A percentile compares a stretch with the other conserved stretches of the same genome.
These are phyloP conservation scores for Nylanderia fulva DNA, from an alignment of 1,140 invertebrate genomes.

Conservation along the genomic window DNA sequence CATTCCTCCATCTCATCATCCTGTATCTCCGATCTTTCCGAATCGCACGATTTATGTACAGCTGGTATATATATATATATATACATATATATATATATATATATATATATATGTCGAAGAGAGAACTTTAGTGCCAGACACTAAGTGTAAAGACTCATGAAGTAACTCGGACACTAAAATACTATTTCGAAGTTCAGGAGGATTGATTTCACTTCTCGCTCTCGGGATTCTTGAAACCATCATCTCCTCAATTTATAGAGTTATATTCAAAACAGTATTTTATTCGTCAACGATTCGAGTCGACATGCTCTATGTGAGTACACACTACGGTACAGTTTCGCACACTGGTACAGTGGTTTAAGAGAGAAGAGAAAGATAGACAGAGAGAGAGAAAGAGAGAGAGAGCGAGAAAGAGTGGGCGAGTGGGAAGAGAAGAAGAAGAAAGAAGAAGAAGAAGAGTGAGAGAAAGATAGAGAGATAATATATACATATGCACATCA, in stretches of 20 bases:
- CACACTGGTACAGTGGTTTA: conserved; percentile 60
- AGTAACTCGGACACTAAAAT: conserved; percentile 46
- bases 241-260: background rate
- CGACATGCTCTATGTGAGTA: conserved; percentile 82
- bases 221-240: background rate
- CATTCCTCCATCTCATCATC: conserved; percentile 18
- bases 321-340: conserved; percentile 77
- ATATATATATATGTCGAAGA: background rate
- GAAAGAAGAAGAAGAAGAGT: background rate
- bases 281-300: conserved; percentile 69
- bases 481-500: conserved; percentile 58
- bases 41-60: conserved; percentile 22
- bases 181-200: conserved; percentile 40
- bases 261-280: conserved; percentile 58
- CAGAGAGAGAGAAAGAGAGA: background rate
- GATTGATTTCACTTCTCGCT: conserved; percentile 23
- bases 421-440: background rate
- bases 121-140: background rate
- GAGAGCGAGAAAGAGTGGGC: background rate
- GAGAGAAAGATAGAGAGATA: conserved; percentile 21
- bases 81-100: too few species aligned
- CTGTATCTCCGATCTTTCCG: background rate
- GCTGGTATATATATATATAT: too few species aligned
- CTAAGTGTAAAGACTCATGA: conserved; percentile 1
- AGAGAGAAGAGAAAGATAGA: conserved; percentile 17